phyloP scores from a whole-genome alignment of 2,113 vertebrate genomes.

The Jaculus jaculus region DNA sequence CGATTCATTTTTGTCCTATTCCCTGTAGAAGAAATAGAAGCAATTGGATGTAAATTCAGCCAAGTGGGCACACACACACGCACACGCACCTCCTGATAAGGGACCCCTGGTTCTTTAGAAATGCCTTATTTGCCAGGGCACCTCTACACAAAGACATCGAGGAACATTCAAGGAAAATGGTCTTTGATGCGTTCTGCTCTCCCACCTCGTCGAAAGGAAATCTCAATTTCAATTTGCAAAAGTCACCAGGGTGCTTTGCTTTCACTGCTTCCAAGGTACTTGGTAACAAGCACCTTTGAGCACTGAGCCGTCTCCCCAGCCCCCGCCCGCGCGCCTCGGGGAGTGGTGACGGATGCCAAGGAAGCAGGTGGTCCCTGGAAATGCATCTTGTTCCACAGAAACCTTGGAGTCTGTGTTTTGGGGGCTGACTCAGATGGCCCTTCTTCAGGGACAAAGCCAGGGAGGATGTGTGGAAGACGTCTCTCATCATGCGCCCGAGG shows the following conservation, averaged over 20 bases:
- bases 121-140: neutral
- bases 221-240: neutral
- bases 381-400: neutral
- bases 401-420: neutral
- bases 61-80: neutral
- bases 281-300: too few relatives aligned
- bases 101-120: neutral
- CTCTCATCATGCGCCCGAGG: neutral
- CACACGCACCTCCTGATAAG: neutral
- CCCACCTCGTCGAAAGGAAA: neutral
- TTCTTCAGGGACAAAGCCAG: neutral
- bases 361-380: neutral
- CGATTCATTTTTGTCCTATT: neutral
- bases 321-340: conserved; percentile 24
- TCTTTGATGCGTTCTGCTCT: neutral
- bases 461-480: neutral
- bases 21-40: neutral
- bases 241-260: conserved; percentile 44
- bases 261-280: neutral
- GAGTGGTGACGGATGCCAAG: conserved; percentile 41
- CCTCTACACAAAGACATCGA: neutral
- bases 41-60: neutral
- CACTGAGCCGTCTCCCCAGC: too few relatives aligned
- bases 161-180: neutral
- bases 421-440: neutral